Evolutionary conservation across 2,113 vertebrate genomes (phyloP).

Genomic region (Myiozetetes cayanensis): DNA sequence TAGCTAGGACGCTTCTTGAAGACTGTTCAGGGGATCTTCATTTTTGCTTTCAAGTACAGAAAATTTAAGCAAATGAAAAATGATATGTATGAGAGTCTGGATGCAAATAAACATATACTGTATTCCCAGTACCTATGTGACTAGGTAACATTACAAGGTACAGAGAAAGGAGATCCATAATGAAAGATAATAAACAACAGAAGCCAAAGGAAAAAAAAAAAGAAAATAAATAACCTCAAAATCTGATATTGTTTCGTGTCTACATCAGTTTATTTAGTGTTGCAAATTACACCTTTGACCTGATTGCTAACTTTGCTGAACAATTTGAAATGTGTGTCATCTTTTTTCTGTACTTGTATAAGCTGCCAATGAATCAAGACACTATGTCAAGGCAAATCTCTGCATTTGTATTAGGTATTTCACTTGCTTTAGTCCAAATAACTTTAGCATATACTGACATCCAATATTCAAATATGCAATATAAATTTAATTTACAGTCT

Average conservation of each 20-base stretch:
- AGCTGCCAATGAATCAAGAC: conserved; percentile 1
- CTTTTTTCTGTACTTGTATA: neutral
- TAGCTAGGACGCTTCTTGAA: neutral
- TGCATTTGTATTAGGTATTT: conserved; percentile 14
- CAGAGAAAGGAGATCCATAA: neutral
- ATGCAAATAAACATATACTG: neutral
- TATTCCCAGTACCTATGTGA: neutral
- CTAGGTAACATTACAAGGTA: neutral
- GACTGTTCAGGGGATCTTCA: neutral
- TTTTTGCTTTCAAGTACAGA: neutral
- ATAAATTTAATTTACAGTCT: conserved; percentile 38
- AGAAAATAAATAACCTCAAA: neutral
- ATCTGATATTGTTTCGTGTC: neutral
- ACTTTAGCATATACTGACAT: neutral
- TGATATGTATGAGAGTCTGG: neutral
- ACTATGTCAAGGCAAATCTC: conserved; percentile 8
- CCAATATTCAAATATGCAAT: neutral
- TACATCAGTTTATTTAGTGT: neutral
- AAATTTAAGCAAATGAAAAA: conserved; percentile 5
- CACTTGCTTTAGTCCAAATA: conserved; percentile 3
- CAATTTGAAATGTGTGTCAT: neutral
- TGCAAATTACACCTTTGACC: conserved; percentile 10
- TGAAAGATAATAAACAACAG: neutral
- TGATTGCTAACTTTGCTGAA: neutral
- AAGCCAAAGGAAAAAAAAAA: neutral